These are phyloP conservation scores for Drosophila melanosoma DNA, from an alignment of 2,888 invertebrate genomes.

Conservation along the genomic window DNA sequence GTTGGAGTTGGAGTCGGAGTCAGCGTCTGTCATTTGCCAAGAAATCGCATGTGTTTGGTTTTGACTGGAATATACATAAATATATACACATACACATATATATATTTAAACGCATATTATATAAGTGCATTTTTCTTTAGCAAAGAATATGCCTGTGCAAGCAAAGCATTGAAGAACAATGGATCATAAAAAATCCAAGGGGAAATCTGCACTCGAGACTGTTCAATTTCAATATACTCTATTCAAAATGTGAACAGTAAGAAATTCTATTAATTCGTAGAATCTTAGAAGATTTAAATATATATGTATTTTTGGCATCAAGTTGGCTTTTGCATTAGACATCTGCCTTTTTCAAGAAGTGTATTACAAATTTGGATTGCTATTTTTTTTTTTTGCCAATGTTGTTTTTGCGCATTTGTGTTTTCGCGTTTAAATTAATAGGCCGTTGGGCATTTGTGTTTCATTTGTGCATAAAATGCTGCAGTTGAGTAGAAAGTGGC, in stretches of 20 bases:
- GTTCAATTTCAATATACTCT: not conserved
- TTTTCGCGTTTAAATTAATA: constrained; percentile 72
- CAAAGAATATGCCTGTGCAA: constrained; percentile 64
- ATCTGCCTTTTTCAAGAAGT: not conserved
- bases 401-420: constrained; percentile 31
- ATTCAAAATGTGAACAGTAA: not conserved
- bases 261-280: not conserved
- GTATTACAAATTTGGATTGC: constrained; percentile 14
- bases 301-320: not conserved
- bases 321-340: not conserved
- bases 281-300: not conserved
- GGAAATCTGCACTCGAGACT: not conserved
- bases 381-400: constrained; percentile 13
- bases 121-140: not conserved
- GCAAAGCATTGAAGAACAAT: constrained; percentile 58
- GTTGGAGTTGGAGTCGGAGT: constrained; percentile 12
- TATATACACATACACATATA: not conserved
- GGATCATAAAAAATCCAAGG: constrained; percentile 32
- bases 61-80: constrained; percentile 3
- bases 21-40: constrained; percentile 50
- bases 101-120: not conserved
- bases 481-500: constrained; percentile 47
- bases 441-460: constrained; percentile 75
- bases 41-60: constrained; percentile 33
- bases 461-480: constrained; percentile 70